A percentile compares a stretch with the other conserved stretches of the same genome.
phyloP scores from a whole-genome alignment of 1,140 invertebrate species.

The Drosophila biarmipes region DNA sequence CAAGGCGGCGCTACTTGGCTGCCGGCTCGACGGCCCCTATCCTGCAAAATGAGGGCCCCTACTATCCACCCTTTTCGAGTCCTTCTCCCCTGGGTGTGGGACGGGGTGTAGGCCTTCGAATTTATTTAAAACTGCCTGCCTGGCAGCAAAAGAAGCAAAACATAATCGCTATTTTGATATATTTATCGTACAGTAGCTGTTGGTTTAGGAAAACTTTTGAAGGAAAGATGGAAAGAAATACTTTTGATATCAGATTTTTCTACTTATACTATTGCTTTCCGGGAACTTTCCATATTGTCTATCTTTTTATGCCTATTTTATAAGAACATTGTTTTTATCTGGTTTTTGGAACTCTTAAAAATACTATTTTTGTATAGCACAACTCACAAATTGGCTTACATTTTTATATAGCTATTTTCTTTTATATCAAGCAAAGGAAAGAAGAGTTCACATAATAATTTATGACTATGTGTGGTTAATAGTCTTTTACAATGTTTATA shows the following conservation, averaged over 20 bases:
- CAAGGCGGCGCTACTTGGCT: conserved; percentile 57
- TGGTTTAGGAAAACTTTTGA: not conserved
- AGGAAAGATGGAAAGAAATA: no score
- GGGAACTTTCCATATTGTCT: no score
- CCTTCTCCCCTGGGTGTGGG: not conserved
- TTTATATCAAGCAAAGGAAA: no score
- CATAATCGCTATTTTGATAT: conserved; percentile 23
- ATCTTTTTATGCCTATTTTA: no score
- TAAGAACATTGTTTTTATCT: no score
- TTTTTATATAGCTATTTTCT: not conserved
- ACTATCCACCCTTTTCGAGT: not conserved
- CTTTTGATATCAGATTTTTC: no score
- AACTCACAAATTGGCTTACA: not conserved
- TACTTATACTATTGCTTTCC: no score
- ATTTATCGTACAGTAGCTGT: conserved; percentile 9
- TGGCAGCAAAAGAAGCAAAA: conserved; percentile 35
- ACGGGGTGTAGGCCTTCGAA: conserved; percentile 24
- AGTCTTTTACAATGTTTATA: no score
- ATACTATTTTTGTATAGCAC: no score
- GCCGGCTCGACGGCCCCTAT: conserved; percentile 28
- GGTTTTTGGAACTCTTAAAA: no score
- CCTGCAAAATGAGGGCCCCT: conserved; percentile 13
- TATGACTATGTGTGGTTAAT: no score
- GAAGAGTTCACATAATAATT: no score
- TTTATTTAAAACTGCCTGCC: conserved; percentile 61